Base-by-base conservation (phyloP, 2,797 vertebrate genomes). In the Rhinella marina region DNA sequence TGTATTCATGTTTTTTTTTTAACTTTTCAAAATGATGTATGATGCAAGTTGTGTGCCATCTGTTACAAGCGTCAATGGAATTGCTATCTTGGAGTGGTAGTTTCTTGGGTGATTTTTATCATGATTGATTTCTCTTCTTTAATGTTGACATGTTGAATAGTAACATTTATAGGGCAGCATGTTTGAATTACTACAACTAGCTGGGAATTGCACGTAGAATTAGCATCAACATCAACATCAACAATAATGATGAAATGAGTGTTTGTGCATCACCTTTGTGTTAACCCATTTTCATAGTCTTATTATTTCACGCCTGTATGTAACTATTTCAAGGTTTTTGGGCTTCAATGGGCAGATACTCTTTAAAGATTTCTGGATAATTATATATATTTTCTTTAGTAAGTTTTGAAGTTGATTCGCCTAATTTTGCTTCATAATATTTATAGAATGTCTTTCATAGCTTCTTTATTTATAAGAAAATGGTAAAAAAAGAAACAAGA, bases 21-120 rank as follows among this genome's bases (percentile, higher is more conserved):
- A 3, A 48, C 8, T 52, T 76, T 76, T 61, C 32, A 64, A 61
- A 61, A 62, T 85, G 83, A 77, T 78, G 48, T 78, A 75, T 78
- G 73, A 85, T 64, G 54, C 29, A 77, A 54, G 23, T 85, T 78
- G 72, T 64, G 41, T 27, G 59, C 73, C 84, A 85, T 85, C 84
- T 85, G 59, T 59, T 85, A 78, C 84, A 78, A 78, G 41, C 78
- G 84, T 85, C 72, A 85, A 59, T 23, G 41, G 48, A 75, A 84
- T 72, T 70, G 70, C 75, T 75, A 84, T n/a, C 27, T 84, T 21
- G 54, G 68, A 84, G 25, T 75, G 29, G 68, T 48, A 62, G 73
- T 62, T 85, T 85, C 73, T 76, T 54, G 84, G 59, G 59, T 64
- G 84, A 85, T 61, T 66, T 85, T 64, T 77, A 85, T 64, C 73